phyloP scores from a whole-genome alignment of 1,140 invertebrate species.

The Eulimnadia texana region DNA sequence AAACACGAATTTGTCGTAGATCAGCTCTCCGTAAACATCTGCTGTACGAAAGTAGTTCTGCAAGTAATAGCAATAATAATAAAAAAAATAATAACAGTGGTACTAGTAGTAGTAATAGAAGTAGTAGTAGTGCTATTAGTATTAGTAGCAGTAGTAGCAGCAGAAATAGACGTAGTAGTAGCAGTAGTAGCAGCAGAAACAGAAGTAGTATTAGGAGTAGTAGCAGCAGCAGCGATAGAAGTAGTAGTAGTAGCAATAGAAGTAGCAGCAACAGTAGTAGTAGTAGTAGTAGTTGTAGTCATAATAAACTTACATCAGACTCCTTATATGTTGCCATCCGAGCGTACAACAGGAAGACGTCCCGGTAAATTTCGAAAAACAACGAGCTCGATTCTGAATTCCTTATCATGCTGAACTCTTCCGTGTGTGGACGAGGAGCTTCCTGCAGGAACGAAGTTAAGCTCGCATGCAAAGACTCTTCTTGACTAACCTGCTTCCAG shows the following conservation, averaged over 20 bases:
- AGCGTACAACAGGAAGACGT: slow-evolving; percentile 49
- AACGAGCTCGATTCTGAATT: slow-evolving; percentile 23
- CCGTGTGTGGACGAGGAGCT: slow-evolving; percentile 47
- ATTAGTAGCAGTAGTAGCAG: too few relatives aligned
- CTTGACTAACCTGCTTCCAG: slow-evolving; percentile 63
- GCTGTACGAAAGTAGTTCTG: slow-evolving; percentile 46
- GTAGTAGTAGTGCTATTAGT: background rate
- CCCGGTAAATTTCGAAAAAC: slow-evolving; percentile 27
- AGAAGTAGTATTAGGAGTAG: background rate
- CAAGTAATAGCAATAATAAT: slow-evolving; percentile 19
- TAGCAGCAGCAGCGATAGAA: too few relatives aligned
- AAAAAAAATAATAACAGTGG: slow-evolving; percentile 13
- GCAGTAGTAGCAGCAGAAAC: too few relatives aligned
- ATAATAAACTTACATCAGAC: slow-evolving; percentile 47
- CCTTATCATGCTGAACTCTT: slow-evolving; percentile 30
- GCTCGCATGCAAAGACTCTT: slow-evolving; percentile 44
- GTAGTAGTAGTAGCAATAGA: too few relatives aligned
- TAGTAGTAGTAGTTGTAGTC: too few relatives aligned
- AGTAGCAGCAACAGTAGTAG: too few relatives aligned
- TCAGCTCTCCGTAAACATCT: slow-evolving; percentile 44
- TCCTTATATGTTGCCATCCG: slow-evolving; percentile 59
- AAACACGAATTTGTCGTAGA: slow-evolving; percentile 66
- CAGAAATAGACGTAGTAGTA: too few relatives aligned
- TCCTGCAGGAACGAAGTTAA: slow-evolving; percentile 56
- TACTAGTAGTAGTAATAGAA: slow-evolving; percentile 4